Evolutionary conservation across 2,888 invertebrate genomes (phyloP), one percentile per base, ranked within the genome.

Genomic region (Drosophila phalerata): DNA sequence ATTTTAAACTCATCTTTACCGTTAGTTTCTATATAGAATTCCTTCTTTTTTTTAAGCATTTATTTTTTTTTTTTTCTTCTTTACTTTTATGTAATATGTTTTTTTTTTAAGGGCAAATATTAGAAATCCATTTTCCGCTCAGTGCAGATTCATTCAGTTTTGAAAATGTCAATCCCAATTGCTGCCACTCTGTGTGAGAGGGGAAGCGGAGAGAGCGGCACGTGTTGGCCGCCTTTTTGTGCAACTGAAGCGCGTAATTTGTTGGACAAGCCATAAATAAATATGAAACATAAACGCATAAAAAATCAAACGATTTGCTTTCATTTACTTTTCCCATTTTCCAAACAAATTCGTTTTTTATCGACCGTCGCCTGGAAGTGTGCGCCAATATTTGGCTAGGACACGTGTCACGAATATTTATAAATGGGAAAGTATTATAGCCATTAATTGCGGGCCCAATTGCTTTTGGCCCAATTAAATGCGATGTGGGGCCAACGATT

Each of bases 61-160:
- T 52, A 37, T 48, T 32, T 45, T 28, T 37, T 51, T 43, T 38
- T 40, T 71, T 67, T 48, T 53, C 66, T 42, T 43, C 45, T 55
- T 58, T 66, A 51, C 28, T 51, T 72, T 67, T 49, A 63, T 78
- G 64, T 75, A 68, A 65, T 78, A 79, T 75, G 72, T 64, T 78
- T 79, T 57, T 22, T 22, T 22, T 22, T 57, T 34, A 77, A 72
- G 69, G 63, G 62, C 79, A 79, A 84, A 89, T 85, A 91, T 91
- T 91, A 91, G 90, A 90, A 91, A 89, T 91, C 90, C 89, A 91
- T 92, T 92, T 92, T 92, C 91, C 91, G 89, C 91, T 91, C 88
- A 87, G 86, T 91, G 91, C 89, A 90, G 90, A 90, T 84, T 88
- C 81, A 89, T 90, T 91, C 90, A 91, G 90, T 91, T 90, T 88